phyloP scores from a whole-genome alignment of 2,888 invertebrate species.

The Stegana nigrithorax region DNA sequence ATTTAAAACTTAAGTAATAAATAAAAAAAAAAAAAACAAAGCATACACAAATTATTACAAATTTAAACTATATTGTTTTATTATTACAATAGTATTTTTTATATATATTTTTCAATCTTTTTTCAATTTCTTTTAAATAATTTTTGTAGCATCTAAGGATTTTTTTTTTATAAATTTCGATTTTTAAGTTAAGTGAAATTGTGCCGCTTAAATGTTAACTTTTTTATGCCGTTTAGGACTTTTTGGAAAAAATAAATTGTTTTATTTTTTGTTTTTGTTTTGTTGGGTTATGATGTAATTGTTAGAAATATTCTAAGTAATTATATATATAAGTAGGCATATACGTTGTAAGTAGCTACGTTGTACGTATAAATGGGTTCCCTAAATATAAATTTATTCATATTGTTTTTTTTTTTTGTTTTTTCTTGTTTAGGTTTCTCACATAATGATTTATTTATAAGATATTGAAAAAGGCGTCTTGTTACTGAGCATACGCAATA shows the following conservation, averaged over 20 bases:
- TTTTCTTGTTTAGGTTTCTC: neutral
- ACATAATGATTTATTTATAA: no score
- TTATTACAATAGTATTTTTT: neutral
- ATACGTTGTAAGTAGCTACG: neutral
- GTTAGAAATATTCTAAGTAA: neutral
- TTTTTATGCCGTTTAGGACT: no score
- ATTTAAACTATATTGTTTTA: neutral
- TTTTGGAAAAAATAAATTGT: conserved; percentile 33
- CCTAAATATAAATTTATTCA: conserved; percentile 19
- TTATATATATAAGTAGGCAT: neutral
- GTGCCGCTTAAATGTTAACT: conserved; percentile 62
- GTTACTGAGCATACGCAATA: conserved; percentile 29
- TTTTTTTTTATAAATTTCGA: conserved; percentile 1
- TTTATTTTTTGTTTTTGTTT: no score
- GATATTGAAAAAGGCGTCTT: conserved; percentile 37
- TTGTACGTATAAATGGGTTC: conserved; percentile 14
- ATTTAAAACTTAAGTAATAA: neutral
- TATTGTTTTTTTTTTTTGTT: neutral
- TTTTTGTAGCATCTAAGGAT: conserved; percentile 8
- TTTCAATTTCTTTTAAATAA: neutral
- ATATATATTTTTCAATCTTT: conserved; percentile 11
- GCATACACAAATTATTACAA: neutral
- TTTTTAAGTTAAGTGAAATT: conserved; percentile 49
- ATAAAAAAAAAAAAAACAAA: neutral
- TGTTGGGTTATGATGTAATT: no score